These are phyloP conservation scores for Danio choprae DNA, from an alignment of 2,797 vertebrate genomes.

Conservation along the genomic window DNA sequence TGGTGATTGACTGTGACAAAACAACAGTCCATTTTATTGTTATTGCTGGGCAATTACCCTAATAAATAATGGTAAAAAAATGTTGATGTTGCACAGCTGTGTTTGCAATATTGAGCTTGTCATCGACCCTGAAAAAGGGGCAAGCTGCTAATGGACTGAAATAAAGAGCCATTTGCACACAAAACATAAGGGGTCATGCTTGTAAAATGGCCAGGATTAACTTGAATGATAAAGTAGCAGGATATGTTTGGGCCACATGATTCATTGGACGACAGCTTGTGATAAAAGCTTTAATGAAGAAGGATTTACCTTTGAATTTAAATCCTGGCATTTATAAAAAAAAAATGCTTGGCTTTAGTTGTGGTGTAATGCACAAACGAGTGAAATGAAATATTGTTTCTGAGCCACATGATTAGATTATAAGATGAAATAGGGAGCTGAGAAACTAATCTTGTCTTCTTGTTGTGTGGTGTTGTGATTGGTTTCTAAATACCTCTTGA, in stretches of 20 bases:
- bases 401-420: background rate
- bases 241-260: background rate
- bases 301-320: background rate
- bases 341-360: background rate
- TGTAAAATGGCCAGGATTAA: background rate
- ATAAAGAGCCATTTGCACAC: slow-evolving; percentile 20
- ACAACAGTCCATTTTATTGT: slow-evolving; percentile 22
- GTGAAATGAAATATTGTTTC: slow-evolving; percentile 4
- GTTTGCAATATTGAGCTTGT: background rate
- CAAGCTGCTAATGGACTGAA: slow-evolving; percentile 7
- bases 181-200: background rate
- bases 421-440: background rate
- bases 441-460: background rate
- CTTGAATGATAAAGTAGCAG: background rate
- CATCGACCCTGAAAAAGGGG: slow-evolving; percentile 25
- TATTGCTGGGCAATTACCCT: slow-evolving; percentile 15
- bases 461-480: background rate
- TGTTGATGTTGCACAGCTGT: slow-evolving; percentile 10
- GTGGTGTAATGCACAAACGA: background rate
- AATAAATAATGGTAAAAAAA: slow-evolving; percentile 37
- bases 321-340: background rate
- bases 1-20: background rate
- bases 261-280: background rate
- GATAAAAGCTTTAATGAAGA: background rate
- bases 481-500: background rate